Evolutionary conservation across 2,888 invertebrate species (phyloP).

Genomic region (Zaprionus lineosus): DNA sequence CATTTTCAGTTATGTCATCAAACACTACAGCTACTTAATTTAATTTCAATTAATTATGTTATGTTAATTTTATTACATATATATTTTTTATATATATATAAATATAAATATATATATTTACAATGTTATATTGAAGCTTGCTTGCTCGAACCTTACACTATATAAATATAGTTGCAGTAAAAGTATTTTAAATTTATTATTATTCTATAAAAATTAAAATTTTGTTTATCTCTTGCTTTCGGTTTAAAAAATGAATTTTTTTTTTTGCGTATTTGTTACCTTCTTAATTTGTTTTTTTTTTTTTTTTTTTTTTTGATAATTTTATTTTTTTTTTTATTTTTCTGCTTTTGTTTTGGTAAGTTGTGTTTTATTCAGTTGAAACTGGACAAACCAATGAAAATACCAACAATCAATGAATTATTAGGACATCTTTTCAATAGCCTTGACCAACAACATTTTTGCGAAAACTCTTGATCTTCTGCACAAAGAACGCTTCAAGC

Average conservation of each 20-base stretch:
- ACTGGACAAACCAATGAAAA: too few relatives aligned
- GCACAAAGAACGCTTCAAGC: slow-evolving; percentile 96
- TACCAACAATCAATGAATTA: slow-evolving; percentile 12
- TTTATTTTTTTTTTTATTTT: neutral
- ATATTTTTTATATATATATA: slow-evolving; percentile 10
- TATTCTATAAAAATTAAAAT: slow-evolving; percentile 36
- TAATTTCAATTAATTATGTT: slow-evolving; percentile 22
- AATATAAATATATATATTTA: slow-evolving; percentile 25
- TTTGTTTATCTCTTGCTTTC: neutral
- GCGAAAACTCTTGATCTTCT: slow-evolving; percentile 94
- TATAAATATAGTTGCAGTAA: slow-evolving; percentile 18
- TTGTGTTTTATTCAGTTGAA: too few relatives aligned
- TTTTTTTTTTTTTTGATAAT: neutral
- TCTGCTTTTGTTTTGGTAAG: too few relatives aligned
- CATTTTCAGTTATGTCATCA: slow-evolving; percentile 19
- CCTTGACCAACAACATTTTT: slow-evolving; percentile 87
- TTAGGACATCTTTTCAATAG: slow-evolving; percentile 34
- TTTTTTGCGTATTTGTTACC: neutral
- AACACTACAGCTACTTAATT: slow-evolving; percentile 43
- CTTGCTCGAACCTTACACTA: slow-evolving; percentile 24
- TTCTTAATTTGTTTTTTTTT: slow-evolving; percentile 2
- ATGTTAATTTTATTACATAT: slow-evolving; percentile 8
- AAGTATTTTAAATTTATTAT: slow-evolving; percentile 28
- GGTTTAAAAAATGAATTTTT: too few relatives aligned
- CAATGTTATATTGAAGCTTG: slow-evolving; percentile 28